Evolutionary conservation across 2,888 invertebrate genomes (phyloP).

Genomic region (Lasioglossum calceatum): DNA sequence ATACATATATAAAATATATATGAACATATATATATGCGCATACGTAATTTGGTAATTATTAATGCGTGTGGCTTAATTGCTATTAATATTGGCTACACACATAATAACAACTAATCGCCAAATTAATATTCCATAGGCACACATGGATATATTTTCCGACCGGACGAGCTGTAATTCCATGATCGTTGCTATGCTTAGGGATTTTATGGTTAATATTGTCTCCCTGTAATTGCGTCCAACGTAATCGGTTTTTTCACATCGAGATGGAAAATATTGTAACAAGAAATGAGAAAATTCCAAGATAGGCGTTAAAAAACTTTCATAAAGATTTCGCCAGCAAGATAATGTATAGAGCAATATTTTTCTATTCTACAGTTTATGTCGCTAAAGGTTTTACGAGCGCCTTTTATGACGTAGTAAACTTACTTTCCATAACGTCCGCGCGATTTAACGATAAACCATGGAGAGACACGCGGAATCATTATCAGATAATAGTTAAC

Average conservation of each 20-base stretch:
- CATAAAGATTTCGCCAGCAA: slow-evolving; percentile 29
- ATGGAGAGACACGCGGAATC: slow-evolving; percentile 26
- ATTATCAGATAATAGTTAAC: slow-evolving; percentile 30
- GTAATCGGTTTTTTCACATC: neutral
- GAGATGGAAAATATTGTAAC: neutral
- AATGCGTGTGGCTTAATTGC: neutral
- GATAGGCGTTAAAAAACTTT: slow-evolving; percentile 30
- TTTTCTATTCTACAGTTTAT: slow-evolving; percentile 32
- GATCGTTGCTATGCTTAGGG: neutral
- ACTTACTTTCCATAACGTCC: slow-evolving; percentile 38
- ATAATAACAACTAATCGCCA: neutral
- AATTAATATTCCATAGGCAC: neutral
- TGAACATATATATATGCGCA: neutral
- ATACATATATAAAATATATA: neutral
- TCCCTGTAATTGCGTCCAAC: neutral
- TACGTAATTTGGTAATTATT: neutral
- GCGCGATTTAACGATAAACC: slow-evolving; percentile 45
- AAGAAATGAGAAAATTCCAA: neutral
- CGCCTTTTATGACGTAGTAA: slow-evolving; percentile 36
- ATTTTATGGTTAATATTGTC: neutral
- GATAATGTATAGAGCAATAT: slow-evolving; percentile 34
- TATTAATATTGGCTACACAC: neutral
- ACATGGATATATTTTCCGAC: neutral
- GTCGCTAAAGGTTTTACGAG: slow-evolving; percentile 32
- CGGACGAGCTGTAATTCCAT: neutral